Evolutionary conservation across 2,797 vertebrate genomes (phyloP).

Genomic region (Crocodylus rhombifer): DNA sequence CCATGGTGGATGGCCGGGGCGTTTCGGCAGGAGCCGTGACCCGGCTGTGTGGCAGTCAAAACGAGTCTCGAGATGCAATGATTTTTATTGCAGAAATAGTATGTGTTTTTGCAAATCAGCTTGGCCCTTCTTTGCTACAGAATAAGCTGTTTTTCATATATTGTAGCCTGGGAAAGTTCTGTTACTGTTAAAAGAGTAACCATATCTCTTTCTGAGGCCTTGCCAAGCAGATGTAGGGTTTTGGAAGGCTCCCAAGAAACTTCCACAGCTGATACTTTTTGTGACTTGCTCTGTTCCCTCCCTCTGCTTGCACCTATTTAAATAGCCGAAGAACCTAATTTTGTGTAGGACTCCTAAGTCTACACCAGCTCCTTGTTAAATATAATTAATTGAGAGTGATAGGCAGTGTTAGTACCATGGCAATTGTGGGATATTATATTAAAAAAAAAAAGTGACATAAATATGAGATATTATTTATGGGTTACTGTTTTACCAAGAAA

Average conservation of each 20-base stretch:
- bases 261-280: conserved; percentile 80
- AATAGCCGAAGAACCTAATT: conserved; percentile 65
- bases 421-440: conserved; percentile 13
- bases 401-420: neutral
- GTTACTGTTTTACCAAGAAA: conserved; percentile 1
- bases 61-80: conserved; percentile 64
- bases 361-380: conserved; percentile 55
- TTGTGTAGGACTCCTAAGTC: conserved; percentile 46
- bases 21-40: conserved; percentile 18
- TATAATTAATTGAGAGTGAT: conserved; percentile 60
- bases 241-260: conserved; percentile 85
- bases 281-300: conserved; percentile 72
- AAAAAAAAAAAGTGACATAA: neutral
- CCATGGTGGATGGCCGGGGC: conserved; percentile 10
- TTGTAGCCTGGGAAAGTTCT: conserved; percentile 85
- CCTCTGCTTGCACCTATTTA: conserved; percentile 75
- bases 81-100: conserved; percentile 53
- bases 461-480: conserved; percentile 23
- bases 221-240: conserved; percentile 87
- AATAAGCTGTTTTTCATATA: conserved; percentile 84
- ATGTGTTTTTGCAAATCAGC: neutral
- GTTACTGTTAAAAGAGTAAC: conserved; percentile 85
- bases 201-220: conserved; percentile 83
- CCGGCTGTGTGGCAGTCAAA: conserved; percentile 72
- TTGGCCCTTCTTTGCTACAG: conserved; percentile 74